Evolutionary conservation across 2,113 vertebrate species (phyloP).

Genomic region (Labeo catla): DNA sequence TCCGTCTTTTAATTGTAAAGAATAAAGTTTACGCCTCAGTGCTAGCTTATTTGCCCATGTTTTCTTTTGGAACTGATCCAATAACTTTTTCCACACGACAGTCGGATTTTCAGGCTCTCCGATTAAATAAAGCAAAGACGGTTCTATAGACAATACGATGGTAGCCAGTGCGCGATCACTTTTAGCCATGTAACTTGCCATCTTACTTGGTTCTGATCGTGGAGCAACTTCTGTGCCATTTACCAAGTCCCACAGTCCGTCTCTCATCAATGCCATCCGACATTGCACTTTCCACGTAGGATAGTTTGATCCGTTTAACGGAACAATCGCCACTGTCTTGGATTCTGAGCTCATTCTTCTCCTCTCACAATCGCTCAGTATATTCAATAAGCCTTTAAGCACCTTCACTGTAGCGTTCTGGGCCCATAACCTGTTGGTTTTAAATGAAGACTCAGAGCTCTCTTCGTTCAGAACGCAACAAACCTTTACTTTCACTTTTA

Average conservation of each 20-base stretch:
- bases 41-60: constrained; percentile 3
- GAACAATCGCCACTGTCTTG: neutral
- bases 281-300: neutral
- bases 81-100: neutral
- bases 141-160: neutral
- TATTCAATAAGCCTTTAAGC: constrained; percentile 8
- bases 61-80: neutral
- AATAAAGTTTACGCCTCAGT: neutral
- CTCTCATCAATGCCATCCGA: constrained; percentile 3
- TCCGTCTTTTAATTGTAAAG: neutral
- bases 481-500: too few relatives aligned
- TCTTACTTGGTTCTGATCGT: neutral
- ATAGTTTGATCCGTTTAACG: neutral
- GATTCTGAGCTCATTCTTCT: neutral
- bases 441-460: neutral
- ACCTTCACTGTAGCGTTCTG: neutral
- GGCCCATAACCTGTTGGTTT: constrained; percentile 12
- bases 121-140: neutral
- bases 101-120: neutral
- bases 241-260: neutral
- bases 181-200: neutral
- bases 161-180: neutral
- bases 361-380: neutral
- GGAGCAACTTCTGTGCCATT: neutral
- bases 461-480: too few relatives aligned